Evolutionary conservation across 1,140 invertebrate species (phyloP).

Genomic region (Muscidifurax raptorellus): DNA sequence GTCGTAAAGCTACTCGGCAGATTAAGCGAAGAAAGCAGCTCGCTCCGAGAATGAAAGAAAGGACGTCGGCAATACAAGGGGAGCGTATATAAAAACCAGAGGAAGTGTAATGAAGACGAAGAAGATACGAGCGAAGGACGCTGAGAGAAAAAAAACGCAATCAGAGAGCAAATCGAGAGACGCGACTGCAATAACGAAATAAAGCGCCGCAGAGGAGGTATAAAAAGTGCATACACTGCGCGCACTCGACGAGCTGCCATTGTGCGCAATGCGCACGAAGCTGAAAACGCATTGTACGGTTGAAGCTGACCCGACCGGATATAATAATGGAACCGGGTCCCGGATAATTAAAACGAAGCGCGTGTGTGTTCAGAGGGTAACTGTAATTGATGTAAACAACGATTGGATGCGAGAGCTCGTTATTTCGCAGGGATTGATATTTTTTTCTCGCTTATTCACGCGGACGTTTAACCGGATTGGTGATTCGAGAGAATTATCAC

Average conservation of each 20-base stretch:
- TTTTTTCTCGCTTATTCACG: neutral
- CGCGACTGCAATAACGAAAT: neutral
- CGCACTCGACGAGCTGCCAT: neutral
- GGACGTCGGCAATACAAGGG: neutral
- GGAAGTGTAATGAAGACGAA: neutral
- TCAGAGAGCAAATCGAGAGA: neutral
- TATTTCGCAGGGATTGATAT: neutral
- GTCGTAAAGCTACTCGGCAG: neutral
- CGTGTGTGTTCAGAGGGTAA: neutral
- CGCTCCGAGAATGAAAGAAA: too few species aligned
- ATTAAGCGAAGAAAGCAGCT: neutral
- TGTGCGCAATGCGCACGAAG: neutral
- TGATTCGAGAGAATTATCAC: neutral
- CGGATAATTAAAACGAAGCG: neutral
- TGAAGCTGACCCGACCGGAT: constrained; percentile 4
- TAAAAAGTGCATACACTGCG: too few species aligned
- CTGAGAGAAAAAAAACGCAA: neutral
- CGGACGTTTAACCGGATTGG: neutral
- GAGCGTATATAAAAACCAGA: neutral
- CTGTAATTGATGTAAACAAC: constrained; percentile 8
- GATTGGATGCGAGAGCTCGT: neutral
- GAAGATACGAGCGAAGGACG: neutral
- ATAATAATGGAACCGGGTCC: neutral
- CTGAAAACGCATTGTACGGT: constrained; percentile 2
- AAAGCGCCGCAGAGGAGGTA: neutral